Evolutionary conservation across 1,140 invertebrate species (phyloP).

Genomic region (Amyelois transitella): DNA sequence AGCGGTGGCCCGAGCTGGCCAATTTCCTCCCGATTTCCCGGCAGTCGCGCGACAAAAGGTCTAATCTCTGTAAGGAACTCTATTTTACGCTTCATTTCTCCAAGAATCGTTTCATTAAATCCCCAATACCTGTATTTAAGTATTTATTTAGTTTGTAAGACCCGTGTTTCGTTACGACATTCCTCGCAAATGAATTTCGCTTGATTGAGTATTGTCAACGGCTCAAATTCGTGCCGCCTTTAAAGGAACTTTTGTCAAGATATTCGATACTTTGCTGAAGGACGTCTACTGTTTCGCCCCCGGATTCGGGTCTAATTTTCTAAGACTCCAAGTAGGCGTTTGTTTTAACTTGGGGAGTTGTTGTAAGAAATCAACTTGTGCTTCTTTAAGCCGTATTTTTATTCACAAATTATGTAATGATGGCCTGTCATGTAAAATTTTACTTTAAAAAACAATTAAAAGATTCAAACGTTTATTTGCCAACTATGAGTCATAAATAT

Average conservation of each 20-base stretch:
- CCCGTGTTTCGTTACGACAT: not conserved
- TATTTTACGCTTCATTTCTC: slow-evolving; percentile 57
- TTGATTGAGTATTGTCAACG: slow-evolving; percentile 4
- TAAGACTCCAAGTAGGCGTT: not conserved
- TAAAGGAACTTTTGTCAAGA: slow-evolving; percentile 3
- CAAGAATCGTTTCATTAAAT: slow-evolving; percentile 31
- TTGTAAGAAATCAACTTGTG: not conserved
- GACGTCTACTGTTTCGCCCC: not conserved
- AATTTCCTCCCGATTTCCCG: slow-evolving; percentile 57
- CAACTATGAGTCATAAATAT: no score
- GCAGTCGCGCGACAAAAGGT: slow-evolving; percentile 38
- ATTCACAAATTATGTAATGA: not conserved
- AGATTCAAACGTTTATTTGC: no score
- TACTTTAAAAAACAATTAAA: no score
- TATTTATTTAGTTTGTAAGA: slow-evolving; percentile 6
- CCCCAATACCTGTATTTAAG: slow-evolving; percentile 18
- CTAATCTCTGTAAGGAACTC: slow-evolving; percentile 57
- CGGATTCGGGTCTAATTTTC: not conserved
- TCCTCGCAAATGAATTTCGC: slow-evolving; percentile 2
- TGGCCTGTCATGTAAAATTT: no score
- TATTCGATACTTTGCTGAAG: not conserved
- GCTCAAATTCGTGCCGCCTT: slow-evolving; percentile 1
- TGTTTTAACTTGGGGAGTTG: not conserved
- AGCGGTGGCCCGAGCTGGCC: slow-evolving; percentile 28
- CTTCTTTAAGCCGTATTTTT: not conserved